Evolutionary conservation across 2,888 invertebrate species (phyloP).

Genomic region (Metalampra italica): DNA sequence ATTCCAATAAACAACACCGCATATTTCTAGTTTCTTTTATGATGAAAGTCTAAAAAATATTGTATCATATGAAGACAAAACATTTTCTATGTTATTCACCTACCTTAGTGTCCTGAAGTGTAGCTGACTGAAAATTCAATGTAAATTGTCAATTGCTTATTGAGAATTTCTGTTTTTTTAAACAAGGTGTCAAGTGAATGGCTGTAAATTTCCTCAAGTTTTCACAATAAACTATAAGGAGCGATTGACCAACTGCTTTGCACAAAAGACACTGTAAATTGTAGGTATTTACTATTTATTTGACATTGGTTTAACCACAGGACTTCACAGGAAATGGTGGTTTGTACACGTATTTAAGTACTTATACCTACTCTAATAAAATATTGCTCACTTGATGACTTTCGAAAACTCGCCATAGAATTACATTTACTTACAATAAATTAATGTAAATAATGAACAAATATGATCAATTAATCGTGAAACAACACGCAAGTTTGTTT

Average conservation of each 20-base stretch:
- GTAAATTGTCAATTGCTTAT: background rate
- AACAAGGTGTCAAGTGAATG: background rate
- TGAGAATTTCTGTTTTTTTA: background rate
- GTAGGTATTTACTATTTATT: too few species aligned
- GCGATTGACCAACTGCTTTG: background rate
- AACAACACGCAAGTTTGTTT: too few species aligned
- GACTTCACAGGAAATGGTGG: too few species aligned
- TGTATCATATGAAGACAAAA: background rate
- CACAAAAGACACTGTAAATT: background rate
- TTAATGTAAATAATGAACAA: too few species aligned
- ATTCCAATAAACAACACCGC: conserved; percentile 2
- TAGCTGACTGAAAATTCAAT: background rate
- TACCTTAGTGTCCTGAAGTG: background rate
- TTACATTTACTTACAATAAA: too few species aligned
- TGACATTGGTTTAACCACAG: too few species aligned
- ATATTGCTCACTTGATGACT: too few species aligned
- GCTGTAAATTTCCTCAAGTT: background rate
- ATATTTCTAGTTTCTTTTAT: background rate
- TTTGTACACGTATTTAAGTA: too few species aligned
- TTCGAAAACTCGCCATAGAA: too few species aligned
- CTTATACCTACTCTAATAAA: too few species aligned
- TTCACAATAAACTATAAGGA: background rate
- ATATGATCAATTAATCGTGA: too few species aligned
- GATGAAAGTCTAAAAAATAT: background rate
- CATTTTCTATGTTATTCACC: too few species aligned